Evolutionary conservation across 2,888 invertebrate species (phyloP), one percentile per base, ranked within the genome.

Genomic region (Hyppa rectilinea): DNA sequence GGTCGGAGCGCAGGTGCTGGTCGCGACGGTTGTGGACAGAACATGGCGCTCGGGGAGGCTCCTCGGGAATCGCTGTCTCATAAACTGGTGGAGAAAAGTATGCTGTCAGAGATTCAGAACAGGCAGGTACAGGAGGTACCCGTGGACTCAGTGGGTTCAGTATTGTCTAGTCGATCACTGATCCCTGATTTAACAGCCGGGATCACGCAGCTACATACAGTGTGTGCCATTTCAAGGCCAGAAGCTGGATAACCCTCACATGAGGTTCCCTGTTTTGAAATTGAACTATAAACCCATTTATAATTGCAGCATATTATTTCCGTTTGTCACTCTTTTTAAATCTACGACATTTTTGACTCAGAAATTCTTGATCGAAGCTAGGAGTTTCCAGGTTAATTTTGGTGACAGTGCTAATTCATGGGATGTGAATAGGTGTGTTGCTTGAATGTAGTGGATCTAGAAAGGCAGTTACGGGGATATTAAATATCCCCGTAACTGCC

Each of bases 1-100:
- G 83, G 36, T 93, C 93, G 0, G 92, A 89, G 12, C 94, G 91
- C 53, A 89, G 56, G 55, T 87, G 89, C 74, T 90, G 91, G 63
- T 94, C 93, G n/a, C 87, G 89, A 3, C 89, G 90, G 82, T 90
- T 87, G 78, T 90, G 92, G 3, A 88, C 89, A 2, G 94, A 92
- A 84, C 95, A 96, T 0, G 95, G 95, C 0, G 95, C 95, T 0
- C 95, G 91, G 0, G 95, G 93, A 0, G 94, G 94, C 9, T 92
- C 91, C 55, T 95, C 95, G 0, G 95, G 95, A 0, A 94, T 90
- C 0, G 92, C 84, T 0, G 94, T 94, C 88, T 95, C 95, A 80
- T 96, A 96, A 34, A 86, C 95, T 95, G 78, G 4, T 43, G 20
- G 26, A 36, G 4, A 59, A 50, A 29, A 9, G 26, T 29, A 17